Evolutionary conservation across 1,140 invertebrate species (phyloP), one percentile per base, ranked within the genome.

Genomic region (Dendroctonus valens): DNA sequence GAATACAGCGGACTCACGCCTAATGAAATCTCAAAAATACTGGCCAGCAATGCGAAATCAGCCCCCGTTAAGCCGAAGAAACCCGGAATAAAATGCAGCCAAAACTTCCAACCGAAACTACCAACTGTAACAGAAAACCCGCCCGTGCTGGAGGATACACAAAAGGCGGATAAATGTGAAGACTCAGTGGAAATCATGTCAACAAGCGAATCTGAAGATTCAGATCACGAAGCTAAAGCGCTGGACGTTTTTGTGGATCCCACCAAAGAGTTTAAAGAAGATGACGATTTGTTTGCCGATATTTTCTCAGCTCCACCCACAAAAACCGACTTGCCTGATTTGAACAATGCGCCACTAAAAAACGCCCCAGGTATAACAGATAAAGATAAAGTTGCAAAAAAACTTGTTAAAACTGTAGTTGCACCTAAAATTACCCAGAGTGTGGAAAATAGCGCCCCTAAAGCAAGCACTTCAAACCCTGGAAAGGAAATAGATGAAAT

Each of bases 1-100:
- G 89, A 91, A 74, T 86, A 91, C 69, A 89, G 84, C 74, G 88
- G 86, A 42, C 83, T 91, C 67, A 87, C 89, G 12, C 83, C 87
- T 62, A 84, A 85, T 69, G 85, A 90, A 74, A 89, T 92, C 41
- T 80, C 85, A 68, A 79, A 84, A 72, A 83, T 84, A 63, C 63
- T 9, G 66, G 69, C 76, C 58, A 53, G 77, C 67, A 42, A 61
- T 50, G 46, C 37, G 46, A 67, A 67, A 14, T 57, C 57, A 49
- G 11, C 62, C 9, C 0, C 44, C 3, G 15, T 63, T 14, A 14
- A 41, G 5, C 41, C 42, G 38, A 46, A 26, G 3, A 26, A 26
- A 26, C 26, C 26, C 26, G 4, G 26, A 26, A 26, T 26, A 26
- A 26, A 26, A 26, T 26, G 26, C 26, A 26, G 26, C 26, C 63